Base-by-base conservation (phyloP, 2,113 vertebrate species). In the Ondatra zibethicus region DNA sequence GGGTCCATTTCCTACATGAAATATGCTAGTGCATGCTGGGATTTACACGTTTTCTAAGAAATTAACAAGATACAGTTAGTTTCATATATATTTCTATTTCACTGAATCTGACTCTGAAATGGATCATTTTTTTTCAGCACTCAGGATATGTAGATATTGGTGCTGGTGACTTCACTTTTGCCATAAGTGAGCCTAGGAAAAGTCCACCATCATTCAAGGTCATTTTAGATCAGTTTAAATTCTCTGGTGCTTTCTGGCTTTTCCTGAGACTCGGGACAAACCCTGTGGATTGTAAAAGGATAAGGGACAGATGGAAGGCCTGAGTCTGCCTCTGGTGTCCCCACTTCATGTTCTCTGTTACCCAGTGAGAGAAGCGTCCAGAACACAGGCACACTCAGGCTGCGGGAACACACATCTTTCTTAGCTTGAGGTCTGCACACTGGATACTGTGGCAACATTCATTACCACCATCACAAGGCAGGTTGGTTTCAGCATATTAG, bases 401-500 rank as follows among this genome's bases (percentile, higher is more conserved):
- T 92, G 45, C 39, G 14, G 66, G 27, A 55, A 75, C 50, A 58
- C 3, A 17, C n/a, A 47, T n/a, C 17, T 85, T 72, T 70, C 50
- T 42, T 16, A 65, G 88, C 72, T 63, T 13, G 70, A 47, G 80
- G 68, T 66, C 87, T 84, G 76, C 9, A 29, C 9, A 9, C 1
- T 45, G 58, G 89, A 61, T 88, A 36, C 94, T 65, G 92, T 88
- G 84, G 97, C 52, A 95, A 94, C 93, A 88, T 73, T 77, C 65
- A 93, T 92, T 70, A 14, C 85, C 78, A 11, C 52, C 93, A 86
- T 95, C 73, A 97, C 73, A 96, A 97, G 89, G 81, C 93, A 91
- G 92, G 94, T 93, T 78, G 96, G 96, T 88, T 94, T 85, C 88
- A 94, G 70, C 86, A 92, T 92, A 97, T 81, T 91, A 96, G 31